A percentile compares a stretch with the other conserved stretches of the same genome.
Evolutionary conservation across 2,113 vertebrate species (phyloP).

Genomic region (Hyaena hyaena): DNA sequence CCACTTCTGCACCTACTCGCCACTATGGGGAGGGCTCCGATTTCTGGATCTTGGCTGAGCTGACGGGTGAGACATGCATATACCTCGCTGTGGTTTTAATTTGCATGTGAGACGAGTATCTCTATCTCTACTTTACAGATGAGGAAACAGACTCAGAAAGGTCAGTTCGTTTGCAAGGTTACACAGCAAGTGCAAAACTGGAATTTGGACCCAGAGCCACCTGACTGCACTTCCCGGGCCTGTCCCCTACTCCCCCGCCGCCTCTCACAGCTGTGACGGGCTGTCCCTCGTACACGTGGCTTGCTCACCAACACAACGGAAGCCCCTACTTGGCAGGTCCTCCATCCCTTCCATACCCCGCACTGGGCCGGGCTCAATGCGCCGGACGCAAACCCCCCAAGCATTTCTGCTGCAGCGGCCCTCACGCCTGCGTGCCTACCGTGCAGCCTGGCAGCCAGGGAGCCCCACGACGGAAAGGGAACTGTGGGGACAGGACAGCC

Average conservation of each 20-base stretch:
- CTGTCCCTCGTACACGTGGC: background rate
- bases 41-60: background rate
- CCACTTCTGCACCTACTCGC: background rate
- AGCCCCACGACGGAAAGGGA: background rate
- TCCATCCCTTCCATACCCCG: background rate
- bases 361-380: background rate
- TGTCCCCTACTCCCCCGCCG: background rate
- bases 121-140: background rate
- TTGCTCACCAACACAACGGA: background rate
- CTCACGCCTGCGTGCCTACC: background rate
- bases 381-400: background rate
- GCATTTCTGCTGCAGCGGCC: background rate
- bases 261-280: fast-evolving
- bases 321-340: background rate
- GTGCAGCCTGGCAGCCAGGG: background rate
- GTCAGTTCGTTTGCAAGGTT: background rate
- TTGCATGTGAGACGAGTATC: background rate
- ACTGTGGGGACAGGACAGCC: background rate
- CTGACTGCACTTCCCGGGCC: background rate
- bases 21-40: fast-evolving
- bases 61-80: background rate
- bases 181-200: background rate
- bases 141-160: background rate
- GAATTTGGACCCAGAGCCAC: background rate
- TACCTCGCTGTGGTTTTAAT: background rate